phyloP scores from a whole-genome alignment of 2,797 vertebrate species.

The Spinibarbus caldwelli region DNA sequence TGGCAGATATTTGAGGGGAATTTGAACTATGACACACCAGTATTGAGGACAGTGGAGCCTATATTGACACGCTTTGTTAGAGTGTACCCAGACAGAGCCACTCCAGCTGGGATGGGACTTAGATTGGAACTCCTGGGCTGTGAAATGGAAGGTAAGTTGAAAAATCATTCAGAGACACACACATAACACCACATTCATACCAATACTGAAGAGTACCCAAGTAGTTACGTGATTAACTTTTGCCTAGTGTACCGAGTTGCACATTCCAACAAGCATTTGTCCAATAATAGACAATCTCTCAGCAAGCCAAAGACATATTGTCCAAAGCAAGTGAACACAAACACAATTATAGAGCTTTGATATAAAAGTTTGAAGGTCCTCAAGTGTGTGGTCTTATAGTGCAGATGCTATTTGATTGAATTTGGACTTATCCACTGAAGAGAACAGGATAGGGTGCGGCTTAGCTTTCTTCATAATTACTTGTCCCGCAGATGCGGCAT shows the following conservation, averaged over 20 bases:
- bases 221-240: background rate
- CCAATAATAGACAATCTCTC: background rate
- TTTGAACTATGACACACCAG: slow-evolving; percentile 96
- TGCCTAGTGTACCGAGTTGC: background rate
- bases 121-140: slow-evolving; percentile 95
- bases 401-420: slow-evolving; percentile 48
- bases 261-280: background rate
- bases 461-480: slow-evolving; percentile 51
- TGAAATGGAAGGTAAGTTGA: slow-evolving; percentile 87
- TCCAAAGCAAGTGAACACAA: background rate
- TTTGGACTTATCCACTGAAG: slow-evolving; percentile 36
- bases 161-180: background rate
- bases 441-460: slow-evolving; percentile 19
- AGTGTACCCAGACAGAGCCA: slow-evolving; percentile 93
- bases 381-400: slow-evolving; percentile 43
- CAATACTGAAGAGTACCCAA: background rate
- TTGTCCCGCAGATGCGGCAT: slow-evolving; percentile 54
- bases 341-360: slow-evolving; percentile 10
- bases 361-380: background rate
- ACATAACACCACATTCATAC: background rate
- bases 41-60: slow-evolving; percentile 88
- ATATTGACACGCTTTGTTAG: slow-evolving; percentile 88
- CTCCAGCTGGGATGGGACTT: slow-evolving; percentile 88
- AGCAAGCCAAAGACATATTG: background rate
- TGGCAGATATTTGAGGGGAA: slow-evolving; percentile 95